These are phyloP conservation scores for Laupala kohalensis DNA, from an alignment of 1,140 invertebrate species.

Conservation along the genomic window DNA sequence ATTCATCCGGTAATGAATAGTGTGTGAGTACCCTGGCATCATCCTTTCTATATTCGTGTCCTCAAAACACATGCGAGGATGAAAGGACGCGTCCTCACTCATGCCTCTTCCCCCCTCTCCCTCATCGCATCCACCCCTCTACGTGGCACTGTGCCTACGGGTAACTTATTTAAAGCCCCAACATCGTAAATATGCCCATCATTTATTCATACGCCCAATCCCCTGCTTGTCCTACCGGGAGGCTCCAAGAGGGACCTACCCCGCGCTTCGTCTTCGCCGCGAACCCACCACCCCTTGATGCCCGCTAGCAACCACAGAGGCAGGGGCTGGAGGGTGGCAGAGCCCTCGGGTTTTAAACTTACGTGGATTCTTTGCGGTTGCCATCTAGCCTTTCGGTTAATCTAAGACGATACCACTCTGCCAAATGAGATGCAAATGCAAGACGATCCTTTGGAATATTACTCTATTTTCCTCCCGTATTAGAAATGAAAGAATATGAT, in stretches of 20 bases:
- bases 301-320: too few species aligned
- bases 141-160: slow-evolving; percentile 14
- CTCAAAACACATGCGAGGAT: not conserved
- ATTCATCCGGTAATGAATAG: too few species aligned
- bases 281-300: not conserved
- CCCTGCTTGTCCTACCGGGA: not conserved
- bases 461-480: too few species aligned
- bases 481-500: too few species aligned
- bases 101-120: not conserved
- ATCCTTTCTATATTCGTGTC: too few species aligned
- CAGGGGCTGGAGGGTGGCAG: not conserved
- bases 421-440: too few species aligned
- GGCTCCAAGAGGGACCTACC: not conserved
- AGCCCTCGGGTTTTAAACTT: not conserved
- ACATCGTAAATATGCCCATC: slow-evolving; percentile 35
- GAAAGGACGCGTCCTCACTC: not conserved
- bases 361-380: not conserved
- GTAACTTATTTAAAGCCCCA: slow-evolving; percentile 37
- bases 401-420: too few species aligned
- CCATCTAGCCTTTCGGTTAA: too few species aligned
- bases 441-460: too few species aligned
- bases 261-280: not conserved
- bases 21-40: too few species aligned
- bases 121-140: not conserved
- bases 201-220: slow-evolving; percentile 33